Evolutionary conservation across 2,113 vertebrate genomes (phyloP).

Genomic region (Hippocampus barbouri): DNA sequence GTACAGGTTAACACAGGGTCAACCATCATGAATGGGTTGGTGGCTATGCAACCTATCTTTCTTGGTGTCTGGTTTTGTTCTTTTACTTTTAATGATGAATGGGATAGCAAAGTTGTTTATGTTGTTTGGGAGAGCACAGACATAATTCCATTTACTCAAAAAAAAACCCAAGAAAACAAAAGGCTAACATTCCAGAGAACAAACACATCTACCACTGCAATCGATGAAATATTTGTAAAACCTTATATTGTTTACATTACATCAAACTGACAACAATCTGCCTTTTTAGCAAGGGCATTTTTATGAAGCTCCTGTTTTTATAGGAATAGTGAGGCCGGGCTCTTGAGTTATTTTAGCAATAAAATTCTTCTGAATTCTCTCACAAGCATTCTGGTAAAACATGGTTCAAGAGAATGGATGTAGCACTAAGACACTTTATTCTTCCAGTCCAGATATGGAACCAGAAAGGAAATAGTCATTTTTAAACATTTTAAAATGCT

Average conservation of each 20-base stretch:
- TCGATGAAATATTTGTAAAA: constrained; percentile 6
- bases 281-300: neutral
- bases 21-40: constrained; percentile 2
- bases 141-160: constrained; percentile 9
- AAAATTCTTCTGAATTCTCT: neutral
- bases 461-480: constrained; percentile 1
- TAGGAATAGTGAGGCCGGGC: neutral
- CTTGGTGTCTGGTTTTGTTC: neutral
- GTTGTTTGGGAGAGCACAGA: neutral
- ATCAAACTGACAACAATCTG: neutral
- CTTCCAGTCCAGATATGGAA: constrained; percentile 29
- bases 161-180: neutral
- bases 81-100: constrained; percentile 13
- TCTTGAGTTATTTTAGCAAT: neutral
- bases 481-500: constrained; percentile 20
- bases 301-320: neutral
- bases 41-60: constrained; percentile 15
- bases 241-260: neutral
- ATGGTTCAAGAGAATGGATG: constrained; percentile 15
- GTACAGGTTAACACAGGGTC: constrained; percentile 27
- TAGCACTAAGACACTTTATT: constrained; percentile 67
- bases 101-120: neutral
- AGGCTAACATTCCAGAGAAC: constrained; percentile 16
- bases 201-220: constrained; percentile 5
- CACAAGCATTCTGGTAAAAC: constrained; percentile 15